Conservation (phyloP, 2,888 invertebrate species). For the Smittia aterrima region DNA sequence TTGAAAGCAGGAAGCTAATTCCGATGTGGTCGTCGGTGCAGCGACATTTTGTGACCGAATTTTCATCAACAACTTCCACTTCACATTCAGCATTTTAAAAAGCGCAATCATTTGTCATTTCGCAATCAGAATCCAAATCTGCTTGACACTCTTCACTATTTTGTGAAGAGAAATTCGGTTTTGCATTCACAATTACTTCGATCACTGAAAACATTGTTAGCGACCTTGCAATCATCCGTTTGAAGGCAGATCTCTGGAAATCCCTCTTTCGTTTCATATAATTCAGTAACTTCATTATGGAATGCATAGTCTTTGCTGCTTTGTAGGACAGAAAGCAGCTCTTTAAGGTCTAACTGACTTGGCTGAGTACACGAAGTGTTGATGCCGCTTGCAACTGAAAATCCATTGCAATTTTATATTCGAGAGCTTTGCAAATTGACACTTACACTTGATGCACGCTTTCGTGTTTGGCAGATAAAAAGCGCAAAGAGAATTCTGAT, state of each 20-base stretch:
- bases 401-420: not conserved
- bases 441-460: constrained; percentile 52
- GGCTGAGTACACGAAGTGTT: constrained; percentile 50
- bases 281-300: constrained; percentile 50
- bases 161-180: constrained; percentile 47
- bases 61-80: constrained; percentile 10
- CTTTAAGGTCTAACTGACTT: constrained; percentile 53
- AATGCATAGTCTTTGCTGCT: constrained; percentile 49
- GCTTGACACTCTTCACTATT: constrained; percentile 47
- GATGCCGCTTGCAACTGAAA: constrained; percentile 47
- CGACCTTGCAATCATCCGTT: constrained; percentile 47
- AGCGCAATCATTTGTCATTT: constrained; percentile 48
- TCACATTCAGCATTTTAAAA: constrained; percentile 37
- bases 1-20: not conserved
- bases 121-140: constrained; percentile 50
- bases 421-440: not conserved
- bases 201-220: constrained; percentile 48
- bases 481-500: constrained; percentile 48
- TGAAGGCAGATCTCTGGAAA: constrained; percentile 50
- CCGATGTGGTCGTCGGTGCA: not conserved
- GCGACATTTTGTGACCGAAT: not conserved
- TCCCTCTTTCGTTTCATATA: constrained; percentile 48
- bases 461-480: constrained; percentile 50
- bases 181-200: constrained; percentile 50
- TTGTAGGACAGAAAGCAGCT: constrained; percentile 47